These are phyloP conservation scores for Trachymyrmex septentrionalis DNA, from an alignment of 1,140 invertebrate genomes.

Conservation along the genomic window DNA sequence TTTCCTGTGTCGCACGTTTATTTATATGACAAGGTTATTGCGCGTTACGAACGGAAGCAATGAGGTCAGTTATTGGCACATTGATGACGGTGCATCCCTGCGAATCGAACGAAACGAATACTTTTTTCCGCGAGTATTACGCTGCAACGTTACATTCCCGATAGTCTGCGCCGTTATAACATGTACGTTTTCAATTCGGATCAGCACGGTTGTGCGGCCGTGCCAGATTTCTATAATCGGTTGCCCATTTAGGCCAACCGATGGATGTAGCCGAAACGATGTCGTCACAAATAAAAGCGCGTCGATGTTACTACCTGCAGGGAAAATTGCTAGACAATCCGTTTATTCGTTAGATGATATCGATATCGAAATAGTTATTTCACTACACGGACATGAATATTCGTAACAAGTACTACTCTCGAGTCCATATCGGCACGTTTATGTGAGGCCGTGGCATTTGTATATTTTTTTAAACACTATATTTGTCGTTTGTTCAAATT, in stretches of 20 bases:
- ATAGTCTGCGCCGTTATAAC: neutral
- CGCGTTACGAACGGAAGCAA: conserved; percentile 41
- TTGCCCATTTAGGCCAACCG: conserved; percentile 61
- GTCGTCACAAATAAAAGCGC: conserved; percentile 44
- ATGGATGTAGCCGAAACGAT: conserved; percentile 44
- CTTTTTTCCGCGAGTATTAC: conserved; percentile 45
- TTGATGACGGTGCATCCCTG: conserved; percentile 44
- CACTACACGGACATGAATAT: neutral
- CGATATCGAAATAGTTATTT: conserved; percentile 46
- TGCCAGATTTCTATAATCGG: conserved; percentile 60
- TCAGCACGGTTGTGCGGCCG: conserved; percentile 33
- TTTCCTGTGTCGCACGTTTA: conserved; percentile 21
- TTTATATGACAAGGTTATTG: conserved; percentile 45
- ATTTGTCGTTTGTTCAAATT: conserved; percentile 27
- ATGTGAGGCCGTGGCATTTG: conserved; percentile 13
- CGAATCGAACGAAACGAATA: conserved; percentile 34
- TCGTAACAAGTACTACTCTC: conserved; percentile 28
- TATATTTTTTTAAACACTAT: conserved; percentile 15
- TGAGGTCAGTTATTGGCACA: conserved; percentile 61
- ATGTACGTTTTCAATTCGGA: conserved; percentile 52
- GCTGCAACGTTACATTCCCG: conserved; percentile 8
- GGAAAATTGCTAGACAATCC: conserved; percentile 53
- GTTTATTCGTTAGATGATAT: conserved; percentile 58
- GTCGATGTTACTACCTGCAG: conserved; percentile 12
- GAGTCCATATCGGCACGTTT: neutral